A percentile compares a stretch with the other conserved stretches of the same genome.
Evolutionary conservation across 2,888 invertebrate species (phyloP).

Genomic region (Cordilura impudica): DNA sequence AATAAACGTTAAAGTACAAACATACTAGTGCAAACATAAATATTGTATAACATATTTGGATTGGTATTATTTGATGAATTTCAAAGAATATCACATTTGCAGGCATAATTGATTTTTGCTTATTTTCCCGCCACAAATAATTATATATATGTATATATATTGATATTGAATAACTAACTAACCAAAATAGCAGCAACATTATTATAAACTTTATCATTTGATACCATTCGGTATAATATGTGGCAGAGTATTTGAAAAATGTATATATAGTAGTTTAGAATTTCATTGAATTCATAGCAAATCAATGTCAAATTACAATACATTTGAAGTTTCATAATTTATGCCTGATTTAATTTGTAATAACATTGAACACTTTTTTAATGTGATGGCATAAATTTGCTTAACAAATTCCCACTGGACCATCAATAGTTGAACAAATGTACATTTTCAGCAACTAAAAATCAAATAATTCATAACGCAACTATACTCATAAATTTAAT

Average conservation of each 20-base stretch:
- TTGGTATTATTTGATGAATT: constrained; percentile 19
- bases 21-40: constrained; percentile 1
- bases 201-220: background rate
- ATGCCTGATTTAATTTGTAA: background rate
- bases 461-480: constrained; percentile 27
- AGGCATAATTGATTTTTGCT: constrained; percentile 33
- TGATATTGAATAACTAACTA: background rate
- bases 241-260: background rate
- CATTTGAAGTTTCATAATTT: constrained; percentile 24
- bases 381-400: background rate
- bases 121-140: background rate
- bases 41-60: constrained; percentile 1
- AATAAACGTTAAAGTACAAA: constrained; percentile 12
- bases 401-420: constrained; percentile 10
- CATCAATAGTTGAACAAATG: constrained; percentile 11
- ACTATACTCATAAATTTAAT: constrained; percentile 11
- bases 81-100: constrained; percentile 34
- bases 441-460: constrained; percentile 5
- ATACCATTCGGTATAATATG: background rate
- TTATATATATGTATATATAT: too few species aligned
- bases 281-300: constrained; percentile 9
- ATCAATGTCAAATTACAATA: constrained; percentile 35
- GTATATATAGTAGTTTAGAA: background rate
- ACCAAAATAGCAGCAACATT: background rate
- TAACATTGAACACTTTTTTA: background rate